Percentiles rank a stretch among this genome's conserved stretches.
These are phyloP conservation scores for Martes martes DNA, from an alignment of 2,113 vertebrate genomes.

Conservation along the genomic window DNA sequence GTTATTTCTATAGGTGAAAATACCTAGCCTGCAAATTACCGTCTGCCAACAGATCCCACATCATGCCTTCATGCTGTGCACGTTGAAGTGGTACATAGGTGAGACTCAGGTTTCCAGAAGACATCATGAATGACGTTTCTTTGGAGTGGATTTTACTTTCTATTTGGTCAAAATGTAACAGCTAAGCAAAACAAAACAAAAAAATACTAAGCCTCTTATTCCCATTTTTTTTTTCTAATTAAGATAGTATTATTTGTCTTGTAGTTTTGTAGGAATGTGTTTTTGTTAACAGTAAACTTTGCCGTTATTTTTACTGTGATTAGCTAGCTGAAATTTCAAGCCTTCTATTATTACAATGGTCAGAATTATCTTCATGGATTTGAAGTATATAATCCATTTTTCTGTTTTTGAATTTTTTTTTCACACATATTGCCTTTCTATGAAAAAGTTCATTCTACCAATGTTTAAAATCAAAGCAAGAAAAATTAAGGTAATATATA, in stretches of 20 bases:
- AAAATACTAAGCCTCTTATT: background rate
- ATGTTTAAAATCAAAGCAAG: conserved; percentile 56
- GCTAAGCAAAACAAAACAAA: background rate
- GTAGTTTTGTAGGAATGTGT: background rate
- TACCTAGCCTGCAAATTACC: background rate
- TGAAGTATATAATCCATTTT: background rate
- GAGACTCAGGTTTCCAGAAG: background rate
- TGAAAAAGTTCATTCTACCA: background rate
- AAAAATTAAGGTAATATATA: conserved; percentile 51
- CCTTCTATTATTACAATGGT: background rate
- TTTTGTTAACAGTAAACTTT: background rate
- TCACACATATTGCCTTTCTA: conserved; percentile 14
- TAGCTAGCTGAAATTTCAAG: conserved; percentile 9
- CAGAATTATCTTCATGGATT: background rate
- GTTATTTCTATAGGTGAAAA: conserved; percentile 31
- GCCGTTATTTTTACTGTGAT: background rate
- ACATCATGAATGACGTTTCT: background rate
- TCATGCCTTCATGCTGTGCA: background rate
- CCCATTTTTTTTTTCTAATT: background rate
- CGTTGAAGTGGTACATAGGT: background rate
- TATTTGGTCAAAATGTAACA: background rate
- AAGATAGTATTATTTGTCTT: background rate
- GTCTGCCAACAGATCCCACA: background rate
- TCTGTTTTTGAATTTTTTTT: background rate
- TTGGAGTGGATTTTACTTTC: background rate